A percentile compares a stretch with the other conserved stretches of the same genome.
phyloP scores from a whole-genome alignment of 2,888 invertebrate species.

The Synanthedon formicaeformis region DNA sequence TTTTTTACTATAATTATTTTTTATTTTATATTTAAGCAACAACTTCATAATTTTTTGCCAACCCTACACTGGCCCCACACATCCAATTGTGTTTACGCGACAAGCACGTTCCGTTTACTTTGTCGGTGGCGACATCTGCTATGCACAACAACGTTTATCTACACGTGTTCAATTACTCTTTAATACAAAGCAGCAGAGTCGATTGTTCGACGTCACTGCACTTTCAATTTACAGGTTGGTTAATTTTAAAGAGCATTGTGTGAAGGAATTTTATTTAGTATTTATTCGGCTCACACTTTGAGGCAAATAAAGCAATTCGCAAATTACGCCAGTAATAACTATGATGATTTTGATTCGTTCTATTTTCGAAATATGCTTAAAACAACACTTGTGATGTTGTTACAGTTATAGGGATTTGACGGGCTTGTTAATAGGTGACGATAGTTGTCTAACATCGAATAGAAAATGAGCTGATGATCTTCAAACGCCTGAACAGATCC shows the following conservation, averaged over 20 bases:
- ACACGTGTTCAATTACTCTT: conserved; percentile 1
- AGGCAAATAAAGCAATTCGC: no score
- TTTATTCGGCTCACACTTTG: conserved; percentile 23
- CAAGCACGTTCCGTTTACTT: conserved; percentile 64
- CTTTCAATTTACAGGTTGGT: conserved; percentile 28
- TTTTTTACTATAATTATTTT: no score
- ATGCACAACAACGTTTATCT: conserved; percentile 6
- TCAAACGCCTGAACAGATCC: no score
- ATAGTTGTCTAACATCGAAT: no score
- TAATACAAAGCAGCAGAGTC: conserved; percentile 22
- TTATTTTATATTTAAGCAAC: no score
- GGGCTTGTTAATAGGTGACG: no score
- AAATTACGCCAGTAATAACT: no score
- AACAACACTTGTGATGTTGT: no score
- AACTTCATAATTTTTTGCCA: not conserved
- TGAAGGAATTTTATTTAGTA: conserved; percentile 40
- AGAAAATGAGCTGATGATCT: no score
- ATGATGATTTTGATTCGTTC: no score
- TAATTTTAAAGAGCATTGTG: conserved; percentile 50
- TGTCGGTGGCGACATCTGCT: conserved; percentile 62
- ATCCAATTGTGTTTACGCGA: conserved; percentile 57
- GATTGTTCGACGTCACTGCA: conserved; percentile 9
- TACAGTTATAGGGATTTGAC: no score
- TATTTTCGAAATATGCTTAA: no score
- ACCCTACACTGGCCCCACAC: conserved; percentile 50